A percentile compares a stretch with the other conserved stretches of the same genome.
phyloP scores from a whole-genome alignment of 2,797 vertebrate genomes.

The Spinus pinus region DNA sequence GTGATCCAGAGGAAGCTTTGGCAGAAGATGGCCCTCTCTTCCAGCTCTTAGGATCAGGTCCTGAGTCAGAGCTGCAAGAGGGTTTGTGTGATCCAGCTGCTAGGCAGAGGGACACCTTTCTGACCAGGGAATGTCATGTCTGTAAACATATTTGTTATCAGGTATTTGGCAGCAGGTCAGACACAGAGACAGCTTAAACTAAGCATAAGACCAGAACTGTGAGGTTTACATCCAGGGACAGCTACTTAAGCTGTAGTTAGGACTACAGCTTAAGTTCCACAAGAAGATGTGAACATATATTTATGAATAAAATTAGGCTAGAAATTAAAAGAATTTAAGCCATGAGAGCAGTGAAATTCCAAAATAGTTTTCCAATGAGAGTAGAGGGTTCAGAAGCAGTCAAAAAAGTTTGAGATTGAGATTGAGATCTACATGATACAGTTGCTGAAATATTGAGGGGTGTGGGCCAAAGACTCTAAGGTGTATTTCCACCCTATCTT shows the following conservation, averaged over 20 bases:
- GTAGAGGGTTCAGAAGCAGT: not conserved
- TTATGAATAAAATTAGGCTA: not conserved
- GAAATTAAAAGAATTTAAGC: slow-evolving; percentile 28
- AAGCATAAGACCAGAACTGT: not conserved
- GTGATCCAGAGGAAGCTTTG: not conserved
- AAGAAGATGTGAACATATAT: not conserved
- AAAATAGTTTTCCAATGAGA: slow-evolving; percentile 1
- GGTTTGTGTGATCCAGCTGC: not conserved
- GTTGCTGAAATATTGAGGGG: not conserved
- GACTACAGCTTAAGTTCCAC: not conserved
- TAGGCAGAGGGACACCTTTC: not conserved
- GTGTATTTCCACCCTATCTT: not conserved
- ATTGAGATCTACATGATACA: not conserved
- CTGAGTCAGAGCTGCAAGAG: not conserved
- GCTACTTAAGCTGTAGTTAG: not conserved
- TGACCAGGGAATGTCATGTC: not conserved
- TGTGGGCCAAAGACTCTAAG: not conserved
- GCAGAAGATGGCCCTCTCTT: not conserved
- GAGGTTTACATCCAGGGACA: not conserved
- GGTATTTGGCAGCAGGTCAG: not conserved
- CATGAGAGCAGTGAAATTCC: not conserved
- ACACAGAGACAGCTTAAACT: not conserved
- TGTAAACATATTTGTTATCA: not conserved
- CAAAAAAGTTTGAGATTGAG: not conserved
- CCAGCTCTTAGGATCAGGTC: not conserved